A percentile compares a stretch with the other conserved stretches of the same genome.
These are phyloP conservation scores for Morinoia aosen DNA, from an alignment of 2,888 invertebrate genomes.

Conservation along the genomic window DNA sequence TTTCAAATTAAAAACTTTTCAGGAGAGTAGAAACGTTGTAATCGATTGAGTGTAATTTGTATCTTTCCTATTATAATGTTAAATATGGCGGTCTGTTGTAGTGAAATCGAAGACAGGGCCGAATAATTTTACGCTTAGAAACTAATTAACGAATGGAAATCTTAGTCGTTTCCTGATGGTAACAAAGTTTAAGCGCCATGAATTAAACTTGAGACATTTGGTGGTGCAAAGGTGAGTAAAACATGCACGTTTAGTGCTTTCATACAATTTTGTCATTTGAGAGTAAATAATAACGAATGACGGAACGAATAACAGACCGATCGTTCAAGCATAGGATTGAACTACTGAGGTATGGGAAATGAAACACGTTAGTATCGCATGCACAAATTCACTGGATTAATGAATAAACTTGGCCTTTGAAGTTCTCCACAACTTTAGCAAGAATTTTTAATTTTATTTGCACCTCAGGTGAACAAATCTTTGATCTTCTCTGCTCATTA, in stretches of 20 bases:
- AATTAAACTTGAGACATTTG: no score
- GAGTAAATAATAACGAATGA: background rate
- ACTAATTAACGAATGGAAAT: background rate
- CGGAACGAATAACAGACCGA: background rate
- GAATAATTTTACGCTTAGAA: background rate
- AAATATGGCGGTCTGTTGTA: background rate
- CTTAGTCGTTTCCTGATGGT: background rate
- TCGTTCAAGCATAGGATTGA: background rate
- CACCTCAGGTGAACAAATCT: background rate
- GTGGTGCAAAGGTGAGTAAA: background rate
- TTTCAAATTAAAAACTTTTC: background rate
- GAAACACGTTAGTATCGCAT: background rate
- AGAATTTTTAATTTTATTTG: background rate
- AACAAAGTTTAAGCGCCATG: background rate
- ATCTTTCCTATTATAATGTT: background rate
- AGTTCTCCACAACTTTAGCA: background rate
- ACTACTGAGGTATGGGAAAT: background rate
- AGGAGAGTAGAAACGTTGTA: background rate
- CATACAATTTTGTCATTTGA: background rate
- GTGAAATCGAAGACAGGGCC: background rate
- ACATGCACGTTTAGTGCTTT: background rate
- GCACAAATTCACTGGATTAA: background rate
- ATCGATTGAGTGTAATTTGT: background rate
- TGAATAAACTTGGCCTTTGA: background rate
- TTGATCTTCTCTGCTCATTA: background rate